Conservation (phyloP, 2,113 vertebrate genomes). For the Zapus hudsonius region DNA sequence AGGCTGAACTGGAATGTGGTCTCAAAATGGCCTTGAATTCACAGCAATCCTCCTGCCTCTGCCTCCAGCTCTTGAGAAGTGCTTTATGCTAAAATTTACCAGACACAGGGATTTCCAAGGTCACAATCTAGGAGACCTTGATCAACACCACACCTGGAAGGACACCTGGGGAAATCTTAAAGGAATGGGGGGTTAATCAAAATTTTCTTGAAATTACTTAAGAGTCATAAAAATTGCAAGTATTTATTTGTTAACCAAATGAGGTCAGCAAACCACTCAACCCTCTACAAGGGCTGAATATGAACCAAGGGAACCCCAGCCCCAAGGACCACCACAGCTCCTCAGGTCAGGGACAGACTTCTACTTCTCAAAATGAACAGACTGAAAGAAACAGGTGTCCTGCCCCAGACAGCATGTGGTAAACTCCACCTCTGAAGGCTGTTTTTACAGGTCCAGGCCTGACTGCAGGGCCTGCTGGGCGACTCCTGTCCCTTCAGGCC, state of each 20-base stretch:
- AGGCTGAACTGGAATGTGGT: no score
- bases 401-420: neutral
- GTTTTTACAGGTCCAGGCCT: neutral
- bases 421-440: neutral
- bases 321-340: neutral
- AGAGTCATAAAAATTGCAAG: neutral
- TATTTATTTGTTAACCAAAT: slow-evolving; percentile 1
- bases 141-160: neutral
- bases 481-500: no score
- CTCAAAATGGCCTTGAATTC: no score
- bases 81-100: slow-evolving; percentile 7
- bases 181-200: neutral
- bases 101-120: neutral
- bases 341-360: neutral
- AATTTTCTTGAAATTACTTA: neutral
- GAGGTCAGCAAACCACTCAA: neutral
- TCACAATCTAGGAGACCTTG: neutral
- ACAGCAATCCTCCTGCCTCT: no score
- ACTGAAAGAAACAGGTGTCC: neutral
- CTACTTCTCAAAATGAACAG: neutral
- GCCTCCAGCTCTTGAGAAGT: no score
- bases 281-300: neutral
- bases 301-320: neutral
- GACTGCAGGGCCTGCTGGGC: neutral
- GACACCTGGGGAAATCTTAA: neutral